Base-by-base conservation (phyloP, 2,888 invertebrate genomes). In the Mythimna albipuncta region DNA sequence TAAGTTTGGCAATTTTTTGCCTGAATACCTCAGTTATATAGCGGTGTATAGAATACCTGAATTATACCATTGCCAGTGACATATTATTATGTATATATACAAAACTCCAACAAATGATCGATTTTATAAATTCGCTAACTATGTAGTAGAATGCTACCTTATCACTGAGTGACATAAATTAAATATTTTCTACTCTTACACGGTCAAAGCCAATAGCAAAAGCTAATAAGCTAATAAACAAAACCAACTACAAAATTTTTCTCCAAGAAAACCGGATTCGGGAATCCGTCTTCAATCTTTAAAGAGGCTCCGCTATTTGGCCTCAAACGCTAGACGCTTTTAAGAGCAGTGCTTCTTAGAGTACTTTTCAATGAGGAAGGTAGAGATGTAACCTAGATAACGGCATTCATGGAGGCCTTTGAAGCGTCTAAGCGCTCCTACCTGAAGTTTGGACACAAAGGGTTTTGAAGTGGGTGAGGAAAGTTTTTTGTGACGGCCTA, bases 351-450 rank as follows among this genome's bases (percentile, higher is more conserved):
- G 82, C 77, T 84, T 84, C 83, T 81, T 81, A 85, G 83, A 86
- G 82, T 82, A 72, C 78, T 81, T 85, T 82, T 89, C 88, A 90
- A 90, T 89, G 85, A 88, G 69, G 72, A 76, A 83, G 47, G 75
- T 85, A 73, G 88, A 92, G 91, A 91, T 92, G 90, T 88, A 92
- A 89, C 93, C 92, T 87, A 92, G 92, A 92, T 92, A 91, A 89
- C 77, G 83, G 81, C 44, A 85, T 86, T 87, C 85, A 86, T 71
- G 57, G 57, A 65, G 54, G 77, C 80, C 86, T 86, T 86, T 87
- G 87, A 83, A 65, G 57, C 67, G 55, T 10, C 72, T 76, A 80
- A 83, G 69, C 69, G 69, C 73, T 61, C 44, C 62, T 65, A 52
- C 76, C 74, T 77, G 72, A 58, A 82, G 80, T 86, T 85, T 80